phyloP scores from a whole-genome alignment of 2,113 vertebrate species.

The Brachirus orientalis region DNA sequence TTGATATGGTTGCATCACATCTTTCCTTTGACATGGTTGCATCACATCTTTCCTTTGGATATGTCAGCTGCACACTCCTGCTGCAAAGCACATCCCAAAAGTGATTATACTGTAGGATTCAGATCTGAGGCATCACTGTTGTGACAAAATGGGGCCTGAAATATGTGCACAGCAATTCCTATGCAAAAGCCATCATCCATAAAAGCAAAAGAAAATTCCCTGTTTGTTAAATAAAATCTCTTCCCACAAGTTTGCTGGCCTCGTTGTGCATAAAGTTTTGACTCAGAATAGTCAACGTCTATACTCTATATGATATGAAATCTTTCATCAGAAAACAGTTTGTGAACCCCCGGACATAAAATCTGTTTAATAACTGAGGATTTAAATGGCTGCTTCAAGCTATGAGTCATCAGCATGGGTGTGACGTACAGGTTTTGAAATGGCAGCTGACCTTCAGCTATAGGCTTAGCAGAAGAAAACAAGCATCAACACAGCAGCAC shows the following conservation, averaged over 20 bases:
- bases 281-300: neutral
- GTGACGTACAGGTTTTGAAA: constrained; percentile 31
- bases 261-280: neutral
- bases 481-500: constrained; percentile 11
- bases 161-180: too few species aligned
- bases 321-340: too few species aligned
- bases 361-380: constrained; percentile 43
- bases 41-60: neutral
- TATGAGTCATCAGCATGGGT: constrained; percentile 24
- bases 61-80: too few species aligned
- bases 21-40: neutral
- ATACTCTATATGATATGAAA: too few species aligned
- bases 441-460: constrained; percentile 37
- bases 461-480: constrained; percentile 21
- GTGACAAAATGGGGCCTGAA: too few species aligned
- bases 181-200: too few species aligned
- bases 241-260: neutral
- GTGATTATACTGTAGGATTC: too few species aligned
- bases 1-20: neutral
- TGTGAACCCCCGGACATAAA: neutral
- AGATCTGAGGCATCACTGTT: too few species aligned
- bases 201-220: too few species aligned
- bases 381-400: constrained; percentile 30
- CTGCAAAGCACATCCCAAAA: too few species aligned
- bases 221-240: neutral